Conservation (phyloP, 37 sponge, comb jelly and placozoan species). For the Halichondria panicea region DNA sequence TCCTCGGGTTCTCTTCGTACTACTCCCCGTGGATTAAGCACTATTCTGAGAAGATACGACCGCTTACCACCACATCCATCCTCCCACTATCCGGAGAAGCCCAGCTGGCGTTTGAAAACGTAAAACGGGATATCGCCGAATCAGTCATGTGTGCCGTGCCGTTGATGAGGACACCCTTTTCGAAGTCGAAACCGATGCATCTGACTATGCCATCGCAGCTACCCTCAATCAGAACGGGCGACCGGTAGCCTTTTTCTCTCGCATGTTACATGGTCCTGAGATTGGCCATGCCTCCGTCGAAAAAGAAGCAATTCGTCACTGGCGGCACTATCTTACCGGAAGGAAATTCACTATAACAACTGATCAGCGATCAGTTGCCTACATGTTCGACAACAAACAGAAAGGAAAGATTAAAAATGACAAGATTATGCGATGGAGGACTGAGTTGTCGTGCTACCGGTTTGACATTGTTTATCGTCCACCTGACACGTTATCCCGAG, state of each 20-base stretch:
- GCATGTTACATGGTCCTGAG: constrained; percentile 5
- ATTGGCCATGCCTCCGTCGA: constrained; percentile 9
- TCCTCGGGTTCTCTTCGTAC: background rate
- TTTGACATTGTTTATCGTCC: constrained; percentile 22
- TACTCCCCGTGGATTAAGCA: constrained; percentile 3
- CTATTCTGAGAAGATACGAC: background rate
- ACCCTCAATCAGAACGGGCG: constrained; percentile 15
- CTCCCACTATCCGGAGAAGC: background rate
- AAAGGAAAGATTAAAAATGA: background rate
- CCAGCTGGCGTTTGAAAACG: no score
- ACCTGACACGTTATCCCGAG: constrained; percentile 12
- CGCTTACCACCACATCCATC: background rate
- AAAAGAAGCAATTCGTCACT: constrained; percentile 16
- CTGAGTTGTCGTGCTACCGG: constrained; percentile 14
- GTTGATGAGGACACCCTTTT: constrained; percentile 1
- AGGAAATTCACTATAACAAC: constrained; percentile 7
- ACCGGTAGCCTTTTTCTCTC: constrained; percentile 8
- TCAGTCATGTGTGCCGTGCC: background rate
- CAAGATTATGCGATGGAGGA: constrained; percentile 27
- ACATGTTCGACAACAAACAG: constrained; percentile 6
- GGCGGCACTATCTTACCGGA: constrained; percentile 18
- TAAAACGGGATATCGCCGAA: background rate
- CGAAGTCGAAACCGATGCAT: constrained; percentile 9
- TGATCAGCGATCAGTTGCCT: background rate
- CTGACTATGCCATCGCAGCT: constrained; percentile 20